Conservation (phyloP, 2,888 invertebrate species). For the Amiota communis region DNA sequence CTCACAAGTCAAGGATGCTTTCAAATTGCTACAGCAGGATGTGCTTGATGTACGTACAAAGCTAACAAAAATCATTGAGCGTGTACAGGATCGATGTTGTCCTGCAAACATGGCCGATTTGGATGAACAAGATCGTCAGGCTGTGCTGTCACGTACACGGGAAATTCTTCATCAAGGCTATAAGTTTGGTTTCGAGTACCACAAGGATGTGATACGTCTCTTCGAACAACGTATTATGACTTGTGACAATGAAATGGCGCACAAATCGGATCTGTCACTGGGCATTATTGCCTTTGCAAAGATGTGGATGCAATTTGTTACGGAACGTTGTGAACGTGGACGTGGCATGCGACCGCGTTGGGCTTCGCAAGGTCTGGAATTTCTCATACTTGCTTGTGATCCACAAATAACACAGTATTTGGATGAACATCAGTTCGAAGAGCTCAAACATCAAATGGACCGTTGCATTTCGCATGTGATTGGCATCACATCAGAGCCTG, state of each 20-base stretch:
- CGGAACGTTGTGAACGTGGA: constrained; percentile 87
- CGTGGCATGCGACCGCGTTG: constrained; percentile 87
- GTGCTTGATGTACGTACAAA: constrained; percentile 71
- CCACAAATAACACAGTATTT: constrained; percentile 86
- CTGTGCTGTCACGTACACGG: constrained; percentile 79
- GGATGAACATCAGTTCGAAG: constrained; percentile 85
- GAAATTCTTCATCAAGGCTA: constrained; percentile 90
- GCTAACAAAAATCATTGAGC: constrained; percentile 71
- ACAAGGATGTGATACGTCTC: constrained; percentile 76
- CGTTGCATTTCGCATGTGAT: constrained; percentile 91
- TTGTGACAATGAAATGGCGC: constrained; percentile 66
- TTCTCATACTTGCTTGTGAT: constrained; percentile 88
- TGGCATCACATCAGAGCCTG: constrained; percentile 77
- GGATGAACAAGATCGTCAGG: constrained; percentile 62
- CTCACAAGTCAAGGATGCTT: constrained; percentile 78
- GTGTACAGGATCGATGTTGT: constrained; percentile 69
- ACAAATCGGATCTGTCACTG: constrained; percentile 74
- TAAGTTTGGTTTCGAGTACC: constrained; percentile 88
- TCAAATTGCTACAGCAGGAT: constrained; percentile 76
- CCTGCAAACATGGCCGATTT: constrained; percentile 66
- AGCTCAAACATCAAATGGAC: constrained; percentile 85
- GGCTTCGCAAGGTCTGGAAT: constrained; percentile 92
- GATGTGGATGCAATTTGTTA: constrained; percentile 93
- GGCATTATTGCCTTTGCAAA: constrained; percentile 82
- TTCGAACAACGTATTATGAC: constrained; percentile 74